A percentile compares a stretch with the other conserved stretches of the same genome.
Conservation (phyloP, 2,888 invertebrate species). For the Macrophya alboannulata region DNA sequence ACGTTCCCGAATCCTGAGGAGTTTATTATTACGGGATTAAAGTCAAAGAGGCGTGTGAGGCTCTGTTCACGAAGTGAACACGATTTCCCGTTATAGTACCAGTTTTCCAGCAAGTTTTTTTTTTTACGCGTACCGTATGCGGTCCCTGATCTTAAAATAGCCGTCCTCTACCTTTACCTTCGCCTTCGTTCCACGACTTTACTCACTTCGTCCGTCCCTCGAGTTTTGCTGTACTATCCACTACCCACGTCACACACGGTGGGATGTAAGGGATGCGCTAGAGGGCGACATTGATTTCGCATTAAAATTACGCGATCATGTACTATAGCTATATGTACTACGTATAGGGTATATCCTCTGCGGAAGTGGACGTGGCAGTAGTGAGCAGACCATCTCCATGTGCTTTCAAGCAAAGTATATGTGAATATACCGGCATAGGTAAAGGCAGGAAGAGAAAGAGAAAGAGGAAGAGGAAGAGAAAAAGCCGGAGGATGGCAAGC, state of each 20-base stretch:
- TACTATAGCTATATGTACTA: conserved; percentile 9
- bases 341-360: conserved; percentile 26
- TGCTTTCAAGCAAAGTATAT: neutral
- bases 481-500: conserved; percentile 32
- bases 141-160: conserved; percentile 35
- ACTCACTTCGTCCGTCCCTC: neutral
- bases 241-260: conserved; percentile 37
- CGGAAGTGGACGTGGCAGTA: conserved; percentile 1
- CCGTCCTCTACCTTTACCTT: conserved; percentile 25
- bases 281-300: conserved; percentile 65
- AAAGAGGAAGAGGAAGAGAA: conserved; percentile 28
- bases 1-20: neutral
- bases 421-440: neutral
- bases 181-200: neutral
- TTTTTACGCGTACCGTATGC: neutral
- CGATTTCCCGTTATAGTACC: neutral
- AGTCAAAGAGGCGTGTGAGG: conserved; percentile 4
- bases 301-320: conserved; percentile 63
- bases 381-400: neutral
- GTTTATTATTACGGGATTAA: neutral
- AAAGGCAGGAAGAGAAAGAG: conserved; percentile 39
- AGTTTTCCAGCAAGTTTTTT: neutral
- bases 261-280: conserved; percentile 54
- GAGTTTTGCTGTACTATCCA: neutral
- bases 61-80: neutral